Conservation (phyloP, 2,797 vertebrate species). For the Scomberomorus guttatus region DNA sequence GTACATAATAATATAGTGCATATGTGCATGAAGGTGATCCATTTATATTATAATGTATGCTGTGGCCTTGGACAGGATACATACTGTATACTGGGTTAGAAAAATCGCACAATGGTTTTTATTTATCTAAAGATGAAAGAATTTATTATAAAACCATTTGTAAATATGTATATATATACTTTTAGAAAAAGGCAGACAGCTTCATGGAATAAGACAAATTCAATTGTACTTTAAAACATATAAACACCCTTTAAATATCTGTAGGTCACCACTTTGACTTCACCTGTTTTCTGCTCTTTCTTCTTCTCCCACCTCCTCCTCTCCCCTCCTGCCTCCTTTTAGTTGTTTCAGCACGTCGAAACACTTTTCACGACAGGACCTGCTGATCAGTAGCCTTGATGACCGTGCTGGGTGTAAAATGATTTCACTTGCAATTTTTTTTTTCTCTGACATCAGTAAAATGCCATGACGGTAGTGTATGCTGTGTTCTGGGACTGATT, state of each 20-base stretch:
- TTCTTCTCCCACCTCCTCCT: constrained; percentile 31
- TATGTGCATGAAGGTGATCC: constrained; percentile 82
- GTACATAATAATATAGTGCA: constrained; percentile 77
- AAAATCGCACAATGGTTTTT: constrained; percentile 20
- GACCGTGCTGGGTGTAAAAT: constrained; percentile 70
- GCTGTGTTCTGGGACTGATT: constrained; percentile 68
- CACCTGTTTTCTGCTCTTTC: constrained; percentile 44
- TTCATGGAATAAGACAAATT: background rate
- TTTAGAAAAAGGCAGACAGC: background rate
- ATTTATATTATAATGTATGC: constrained; percentile 73
- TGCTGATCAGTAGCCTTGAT: constrained; percentile 77
- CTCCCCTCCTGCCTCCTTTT: constrained; percentile 52
- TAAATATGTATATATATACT: background rate
- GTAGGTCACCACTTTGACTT: constrained; percentile 21
- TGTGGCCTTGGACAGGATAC: constrained; percentile 65
- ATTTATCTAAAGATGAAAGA: constrained; percentile 32
- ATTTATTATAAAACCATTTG: constrained; percentile 12
- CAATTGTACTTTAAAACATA: constrained; percentile 10
- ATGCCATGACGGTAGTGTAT: constrained; percentile 57
- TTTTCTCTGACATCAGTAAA: constrained; percentile 75
- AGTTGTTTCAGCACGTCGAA: constrained; percentile 71
- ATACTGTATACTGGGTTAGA: constrained; percentile 23
- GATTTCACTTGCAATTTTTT: constrained; percentile 80
- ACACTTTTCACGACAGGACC: constrained; percentile 60
- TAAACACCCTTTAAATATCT: constrained; percentile 1